Evolutionary conservation across 2,113 vertebrate genomes (phyloP), one percentile per base, ranked within the genome.

Genomic region (Dunckerocampus dactyliophorus): DNA sequence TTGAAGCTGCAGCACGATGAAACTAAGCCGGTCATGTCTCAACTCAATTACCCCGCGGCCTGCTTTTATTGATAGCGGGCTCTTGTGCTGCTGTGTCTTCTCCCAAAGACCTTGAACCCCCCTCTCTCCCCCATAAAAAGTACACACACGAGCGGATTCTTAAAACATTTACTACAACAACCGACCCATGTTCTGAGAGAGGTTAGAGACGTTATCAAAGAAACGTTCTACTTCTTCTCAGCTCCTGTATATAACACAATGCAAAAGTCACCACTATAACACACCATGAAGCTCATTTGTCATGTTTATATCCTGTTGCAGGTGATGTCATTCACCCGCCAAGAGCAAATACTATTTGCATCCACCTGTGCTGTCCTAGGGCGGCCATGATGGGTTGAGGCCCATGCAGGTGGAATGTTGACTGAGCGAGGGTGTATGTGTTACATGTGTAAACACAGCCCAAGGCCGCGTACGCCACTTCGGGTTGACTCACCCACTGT

Each of bases 371-470:
- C 54, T 19, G 20, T 55, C 9, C 31, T 39, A 15, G 49, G 12
- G 13, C 16, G 37, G 47, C 16, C 19, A 11, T 48, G 69, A 65
- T 48, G 4, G 42, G 22, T 69, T 43, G 5, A 10, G 39, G n/a
- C 48, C 49, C 59, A 31, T n/a, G 51, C 37, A 56, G 34, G 51
- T 6, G 53, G 5, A 21, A 21, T 37, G 28, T 16, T 60, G 61
- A 57, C 37, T 47, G 54, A 73, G 55, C 47, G 48, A 8, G 48
- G 42, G 75, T 72, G 69, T 63, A 3, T 22, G 3, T 73, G 78
- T 80, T 75, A 24, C 46, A 60, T 65, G 64, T 79, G 72, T 74
- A 87, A 85, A 87, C 81, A 86, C 47, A 75, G 52, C 64, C 67
- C 82, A 84, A 87, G 81, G 87, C 76, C 73, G 24, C 16, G 72